Conservation (phyloP, 2,888 invertebrate species). For the Mythimna ferrago region DNA sequence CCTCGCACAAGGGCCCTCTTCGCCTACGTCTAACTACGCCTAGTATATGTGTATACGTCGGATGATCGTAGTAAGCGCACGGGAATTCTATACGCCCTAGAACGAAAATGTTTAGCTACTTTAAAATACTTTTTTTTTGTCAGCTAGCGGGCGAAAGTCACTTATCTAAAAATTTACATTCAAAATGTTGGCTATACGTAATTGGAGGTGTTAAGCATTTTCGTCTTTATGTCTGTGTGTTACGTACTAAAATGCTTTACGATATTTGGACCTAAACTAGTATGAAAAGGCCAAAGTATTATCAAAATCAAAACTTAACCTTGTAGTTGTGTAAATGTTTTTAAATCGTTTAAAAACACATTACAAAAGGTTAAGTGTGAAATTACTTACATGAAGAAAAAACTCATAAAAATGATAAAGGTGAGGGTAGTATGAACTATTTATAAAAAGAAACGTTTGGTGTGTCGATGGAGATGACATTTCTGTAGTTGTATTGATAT, state of each 20-base stretch:
- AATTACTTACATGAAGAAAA: background rate
- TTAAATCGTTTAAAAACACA: background rate
- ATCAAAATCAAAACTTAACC: background rate
- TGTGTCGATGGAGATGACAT: background rate
- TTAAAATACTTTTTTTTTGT: background rate
- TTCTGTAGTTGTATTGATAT: no score
- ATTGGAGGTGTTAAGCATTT: background rate
- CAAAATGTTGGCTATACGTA: background rate
- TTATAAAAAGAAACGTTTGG: background rate
- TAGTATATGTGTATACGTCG: no score
- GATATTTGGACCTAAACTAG: background rate
- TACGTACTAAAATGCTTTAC: background rate
- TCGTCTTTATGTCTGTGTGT: background rate
- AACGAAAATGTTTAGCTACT: background rate
- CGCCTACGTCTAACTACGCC: no score
- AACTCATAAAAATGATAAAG: background rate
- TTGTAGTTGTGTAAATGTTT: slow-evolving; percentile 1
- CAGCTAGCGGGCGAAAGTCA: background rate
- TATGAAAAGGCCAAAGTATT: background rate
- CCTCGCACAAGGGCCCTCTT: no score
- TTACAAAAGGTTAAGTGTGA: background rate
- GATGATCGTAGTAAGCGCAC: background rate
- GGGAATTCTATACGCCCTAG: no score
- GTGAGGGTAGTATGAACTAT: background rate
- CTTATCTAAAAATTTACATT: background rate